phyloP scores from a whole-genome alignment of 2,888 invertebrate species.

The Itoplectis maculator region DNA sequence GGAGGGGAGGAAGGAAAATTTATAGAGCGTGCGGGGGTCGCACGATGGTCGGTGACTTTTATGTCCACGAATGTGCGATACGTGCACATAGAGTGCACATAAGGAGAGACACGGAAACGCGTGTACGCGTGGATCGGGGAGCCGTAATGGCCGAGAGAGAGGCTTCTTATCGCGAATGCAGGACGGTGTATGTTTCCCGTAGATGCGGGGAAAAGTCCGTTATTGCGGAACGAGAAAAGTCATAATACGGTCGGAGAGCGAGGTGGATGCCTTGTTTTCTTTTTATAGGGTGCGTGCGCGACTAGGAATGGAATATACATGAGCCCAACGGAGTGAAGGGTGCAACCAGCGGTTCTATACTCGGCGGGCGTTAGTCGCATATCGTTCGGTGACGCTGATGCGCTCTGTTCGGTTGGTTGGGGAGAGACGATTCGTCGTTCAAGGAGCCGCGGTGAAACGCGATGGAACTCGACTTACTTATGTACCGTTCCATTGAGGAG shows the following conservation, averaged over 20 bases:
- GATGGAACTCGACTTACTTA: conserved; percentile 52
- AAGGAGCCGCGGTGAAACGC: not conserved
- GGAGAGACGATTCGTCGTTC: not conserved
- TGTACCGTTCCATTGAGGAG: conserved; percentile 45
- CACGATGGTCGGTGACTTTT: conserved; percentile 16
- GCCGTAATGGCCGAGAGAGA: conserved; percentile 48
- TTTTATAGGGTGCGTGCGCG: conserved; percentile 77
- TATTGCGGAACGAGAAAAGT: conserved; percentile 67
- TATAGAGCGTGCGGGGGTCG: conserved; percentile 13
- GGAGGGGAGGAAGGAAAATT: conserved; percentile 5
- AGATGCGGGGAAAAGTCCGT: conserved; percentile 60
- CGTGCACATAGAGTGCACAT: conserved; percentile 27
- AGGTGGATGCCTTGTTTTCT: conserved; percentile 73
- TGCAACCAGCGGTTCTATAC: conserved; percentile 38
- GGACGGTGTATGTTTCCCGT: conserved; percentile 24
- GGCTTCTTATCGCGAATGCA: conserved; percentile 41
- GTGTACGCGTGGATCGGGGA: conserved; percentile 28
- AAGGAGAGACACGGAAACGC: conserved; percentile 18
- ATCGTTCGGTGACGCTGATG: not conserved
- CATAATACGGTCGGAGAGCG: no score
- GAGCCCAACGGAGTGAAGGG: conserved; percentile 71
- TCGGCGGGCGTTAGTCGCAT: not conserved
- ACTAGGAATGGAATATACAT: conserved; percentile 81
- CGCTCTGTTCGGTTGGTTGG: conserved; percentile 8
- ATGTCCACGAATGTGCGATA: conserved; percentile 33